These are phyloP conservation scores for Caenorhabditis sp. DNA, from an alignment of 2,888 invertebrate species.

Conservation along the genomic window DNA sequence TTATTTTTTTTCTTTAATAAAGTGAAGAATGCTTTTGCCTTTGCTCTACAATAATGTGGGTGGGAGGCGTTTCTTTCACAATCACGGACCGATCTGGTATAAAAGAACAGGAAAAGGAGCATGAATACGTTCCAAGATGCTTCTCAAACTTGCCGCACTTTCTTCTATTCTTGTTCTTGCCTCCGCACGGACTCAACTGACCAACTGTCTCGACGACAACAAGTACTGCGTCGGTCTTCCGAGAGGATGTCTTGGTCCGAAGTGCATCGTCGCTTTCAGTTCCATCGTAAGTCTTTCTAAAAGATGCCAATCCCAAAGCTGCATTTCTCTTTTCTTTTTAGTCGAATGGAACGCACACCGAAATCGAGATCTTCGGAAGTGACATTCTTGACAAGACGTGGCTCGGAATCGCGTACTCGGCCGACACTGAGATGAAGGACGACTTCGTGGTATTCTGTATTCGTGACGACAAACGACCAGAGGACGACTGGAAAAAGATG, in stretches of 20 bases:
- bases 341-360: slow-evolving; percentile 48
- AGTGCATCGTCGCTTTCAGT: slow-evolving; percentile 34
- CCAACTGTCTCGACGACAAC: slow-evolving; percentile 41
- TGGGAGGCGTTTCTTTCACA: slow-evolving; percentile 16
- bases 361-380: slow-evolving; percentile 43
- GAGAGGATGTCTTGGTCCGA: slow-evolving; percentile 30
- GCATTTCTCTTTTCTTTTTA: slow-evolving; percentile 25
- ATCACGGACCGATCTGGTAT: neutral
- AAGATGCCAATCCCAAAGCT: too few species aligned
- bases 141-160: slow-evolving; percentile 26
- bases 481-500: neutral
- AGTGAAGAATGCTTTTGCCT: slow-evolving; percentile 4
- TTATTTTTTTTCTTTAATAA: slow-evolving; percentile 16
- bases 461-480: slow-evolving; percentile 32
- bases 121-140: slow-evolving; percentile 24
- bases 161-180: slow-evolving; percentile 6
- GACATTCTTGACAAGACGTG: slow-evolving; percentile 37
- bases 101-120: neutral
- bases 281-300: slow-evolving; percentile 25
- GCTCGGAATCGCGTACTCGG: slow-evolving; percentile 39
- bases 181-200: slow-evolving; percentile 22
- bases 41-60: slow-evolving; percentile 2
- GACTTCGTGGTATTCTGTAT: slow-evolving; percentile 52
- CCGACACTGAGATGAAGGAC: slow-evolving; percentile 40
- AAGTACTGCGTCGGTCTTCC: slow-evolving; percentile 52